phyloP scores from a whole-genome alignment of 2,888 invertebrate genomes.

The Hirtodrosophila histrioides region DNA sequence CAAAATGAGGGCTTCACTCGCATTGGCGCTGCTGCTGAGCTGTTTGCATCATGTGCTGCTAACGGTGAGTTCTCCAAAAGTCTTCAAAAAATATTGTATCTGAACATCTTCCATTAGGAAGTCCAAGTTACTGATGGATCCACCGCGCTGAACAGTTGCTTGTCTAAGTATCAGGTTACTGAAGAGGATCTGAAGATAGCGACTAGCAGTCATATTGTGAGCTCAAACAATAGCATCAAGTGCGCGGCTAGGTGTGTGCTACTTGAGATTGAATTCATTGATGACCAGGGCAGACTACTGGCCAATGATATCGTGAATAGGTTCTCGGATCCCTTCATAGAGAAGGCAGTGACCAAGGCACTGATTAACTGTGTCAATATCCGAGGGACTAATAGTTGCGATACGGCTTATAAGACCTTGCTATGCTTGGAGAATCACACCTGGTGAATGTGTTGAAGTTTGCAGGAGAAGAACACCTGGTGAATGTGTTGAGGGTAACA shows the following conservation, averaged over 20 bases:
- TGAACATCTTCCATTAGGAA: too few species aligned
- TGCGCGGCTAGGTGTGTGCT: background rate
- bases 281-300: background rate
- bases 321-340: background rate
- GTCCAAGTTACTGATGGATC: too few species aligned
- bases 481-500: too few species aligned
- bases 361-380: constrained; percentile 20
- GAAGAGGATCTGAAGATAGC: too few species aligned
- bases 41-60: background rate
- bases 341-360: constrained; percentile 3
- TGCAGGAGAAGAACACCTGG: too few species aligned
- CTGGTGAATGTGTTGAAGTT: background rate
- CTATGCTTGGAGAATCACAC: constrained; percentile 12
- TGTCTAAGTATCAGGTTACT: too few species aligned
- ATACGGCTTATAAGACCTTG: constrained; percentile 21
- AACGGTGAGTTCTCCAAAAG: constrained; percentile 6
- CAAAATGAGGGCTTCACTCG: constrained; percentile 6
- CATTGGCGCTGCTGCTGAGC: constrained; percentile 1
- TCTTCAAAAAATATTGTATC: too few species aligned
- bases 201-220: background rate
- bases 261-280: background rate
- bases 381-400: constrained; percentile 27
- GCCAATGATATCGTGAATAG: too few species aligned
- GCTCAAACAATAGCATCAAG: background rate
- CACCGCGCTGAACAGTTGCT: too few species aligned